Conservation (phyloP, 2,888 invertebrate genomes). For the Diploptera punctata region DNA sequence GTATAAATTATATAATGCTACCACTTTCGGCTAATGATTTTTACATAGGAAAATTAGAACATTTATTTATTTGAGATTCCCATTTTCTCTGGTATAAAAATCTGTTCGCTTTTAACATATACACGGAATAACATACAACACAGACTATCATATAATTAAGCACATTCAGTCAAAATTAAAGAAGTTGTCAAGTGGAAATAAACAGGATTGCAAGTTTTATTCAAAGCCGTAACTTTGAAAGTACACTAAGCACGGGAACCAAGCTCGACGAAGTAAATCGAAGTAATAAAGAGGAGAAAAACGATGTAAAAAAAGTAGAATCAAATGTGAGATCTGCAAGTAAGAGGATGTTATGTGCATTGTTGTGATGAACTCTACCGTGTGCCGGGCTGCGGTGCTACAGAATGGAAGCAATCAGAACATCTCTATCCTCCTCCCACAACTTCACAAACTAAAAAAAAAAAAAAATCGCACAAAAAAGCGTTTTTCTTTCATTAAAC, state of each 20-base stretch:
- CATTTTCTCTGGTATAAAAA: too few relatives aligned
- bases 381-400: background rate
- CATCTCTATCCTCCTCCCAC: background rate
- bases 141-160: too few relatives aligned
- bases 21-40: too few relatives aligned
- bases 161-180: too few relatives aligned
- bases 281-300: background rate
- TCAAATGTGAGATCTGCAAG: background rate
- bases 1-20: too few relatives aligned
- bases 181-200: too few relatives aligned
- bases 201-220: background rate
- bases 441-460: background rate
- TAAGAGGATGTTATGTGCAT: background rate
- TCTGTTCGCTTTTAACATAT: too few relatives aligned
- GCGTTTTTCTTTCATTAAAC: constrained; percentile 11
- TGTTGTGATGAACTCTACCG: constrained; percentile 15
- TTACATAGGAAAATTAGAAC: too few relatives aligned
- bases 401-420: constrained; percentile 8
- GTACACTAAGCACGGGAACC: background rate
- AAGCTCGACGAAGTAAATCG: background rate
- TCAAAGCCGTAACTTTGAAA: constrained; percentile 2
- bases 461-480: background rate
- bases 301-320: background rate
- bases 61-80: too few relatives aligned
- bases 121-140: too few relatives aligned